Percentiles rank a stretch among this genome's conserved stretches.
These are phyloP conservation scores for Brachyhypopomus gauderio DNA, from an alignment of 2,113 vertebrate genomes.

Conservation along the genomic window DNA sequence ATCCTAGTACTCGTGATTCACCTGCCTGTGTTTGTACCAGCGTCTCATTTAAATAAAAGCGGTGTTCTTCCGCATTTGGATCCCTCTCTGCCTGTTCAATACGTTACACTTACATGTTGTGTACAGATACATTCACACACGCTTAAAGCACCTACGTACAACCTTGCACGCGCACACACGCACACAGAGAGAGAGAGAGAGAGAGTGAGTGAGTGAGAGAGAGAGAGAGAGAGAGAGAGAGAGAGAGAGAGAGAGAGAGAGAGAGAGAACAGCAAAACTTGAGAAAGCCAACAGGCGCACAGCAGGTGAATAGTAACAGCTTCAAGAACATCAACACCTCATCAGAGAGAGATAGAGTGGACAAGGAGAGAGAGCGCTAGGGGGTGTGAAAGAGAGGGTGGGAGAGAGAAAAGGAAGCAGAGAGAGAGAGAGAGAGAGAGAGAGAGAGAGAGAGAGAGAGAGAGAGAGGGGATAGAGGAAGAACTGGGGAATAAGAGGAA, in stretches of 20 bases:
- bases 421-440: not conserved
- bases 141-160: not conserved
- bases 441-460: not conserved
- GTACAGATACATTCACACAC: not conserved
- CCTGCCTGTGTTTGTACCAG: no score
- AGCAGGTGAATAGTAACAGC: slow-evolving; percentile 15
- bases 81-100: no score
- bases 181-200: no score
- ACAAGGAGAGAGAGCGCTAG: not conserved
- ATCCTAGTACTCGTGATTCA: no score
- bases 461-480: not conserved
- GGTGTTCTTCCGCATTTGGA: no score
- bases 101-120: not conserved
- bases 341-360: not conserved
- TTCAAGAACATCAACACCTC: not conserved
- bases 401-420: not conserved
- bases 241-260: no score
- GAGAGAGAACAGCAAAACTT: not conserved
- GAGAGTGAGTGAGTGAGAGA: no score
- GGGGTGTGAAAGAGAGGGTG: not conserved
- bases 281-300: not conserved
- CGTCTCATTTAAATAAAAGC: no score
- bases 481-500: not conserved
- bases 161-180: not conserved
- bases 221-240: no score